Conservation (phyloP, 2,113 vertebrate species). For the Xyliphius kryptos region DNA sequence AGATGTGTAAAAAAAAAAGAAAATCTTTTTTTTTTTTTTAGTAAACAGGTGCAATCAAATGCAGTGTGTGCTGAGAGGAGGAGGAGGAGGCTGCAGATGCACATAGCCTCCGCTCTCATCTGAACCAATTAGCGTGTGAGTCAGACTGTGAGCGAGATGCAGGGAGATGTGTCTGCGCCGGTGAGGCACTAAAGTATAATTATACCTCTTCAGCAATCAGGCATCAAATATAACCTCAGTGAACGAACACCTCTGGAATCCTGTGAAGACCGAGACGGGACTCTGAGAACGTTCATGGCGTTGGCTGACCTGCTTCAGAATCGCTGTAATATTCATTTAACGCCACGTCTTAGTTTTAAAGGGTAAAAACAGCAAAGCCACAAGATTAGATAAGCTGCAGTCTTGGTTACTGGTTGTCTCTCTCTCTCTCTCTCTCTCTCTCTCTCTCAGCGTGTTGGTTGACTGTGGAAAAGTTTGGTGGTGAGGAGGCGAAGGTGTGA, state of each 20-base stretch:
- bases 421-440: slow-evolving; percentile 7
- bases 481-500: neutral
- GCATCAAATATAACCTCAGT: neutral
- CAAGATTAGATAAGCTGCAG: neutral
- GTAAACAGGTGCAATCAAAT: neutral
- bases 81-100: too few relatives aligned
- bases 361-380: neutral
- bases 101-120: neutral
- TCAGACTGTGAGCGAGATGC: neutral
- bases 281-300: too few relatives aligned
- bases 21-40: neutral
- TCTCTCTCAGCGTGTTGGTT: slow-evolving; percentile 1
- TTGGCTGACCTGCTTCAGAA: too few relatives aligned
- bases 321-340: neutral
- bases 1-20: neutral
- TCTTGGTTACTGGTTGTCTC: neutral
- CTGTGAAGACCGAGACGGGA: too few relatives aligned
- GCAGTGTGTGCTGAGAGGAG: neutral
- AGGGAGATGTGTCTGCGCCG: neutral
- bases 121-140: slow-evolving; percentile 3
- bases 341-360: neutral
- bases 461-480: too few relatives aligned
- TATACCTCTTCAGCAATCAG: slow-evolving; percentile 8
- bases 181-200: slow-evolving; percentile 21
- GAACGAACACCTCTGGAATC: neutral